Percentiles rank a stretch among this genome's conserved stretches.
Conservation (phyloP, 2,797 vertebrate species). For the Euthynnus affinis region DNA sequence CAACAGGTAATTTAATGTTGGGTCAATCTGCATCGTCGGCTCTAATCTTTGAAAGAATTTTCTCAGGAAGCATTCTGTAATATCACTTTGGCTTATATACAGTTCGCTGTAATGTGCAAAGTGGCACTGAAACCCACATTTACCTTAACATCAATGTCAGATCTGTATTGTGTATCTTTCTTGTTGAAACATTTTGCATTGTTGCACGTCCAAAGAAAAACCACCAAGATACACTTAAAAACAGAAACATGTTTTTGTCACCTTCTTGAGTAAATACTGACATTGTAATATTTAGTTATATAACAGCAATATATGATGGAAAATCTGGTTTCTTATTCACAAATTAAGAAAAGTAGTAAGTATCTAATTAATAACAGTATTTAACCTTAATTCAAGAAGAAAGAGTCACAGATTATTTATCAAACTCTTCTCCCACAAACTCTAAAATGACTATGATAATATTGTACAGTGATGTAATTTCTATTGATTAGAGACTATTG, state of each 20-base stretch:
- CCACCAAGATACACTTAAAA: background rate
- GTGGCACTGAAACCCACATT: too few species aligned
- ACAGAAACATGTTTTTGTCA: background rate
- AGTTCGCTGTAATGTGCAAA: background rate
- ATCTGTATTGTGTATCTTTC: background rate
- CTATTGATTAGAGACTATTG: too few species aligned
- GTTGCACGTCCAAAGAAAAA: too few species aligned
- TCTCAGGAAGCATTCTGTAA: slow-evolving; percentile 2
- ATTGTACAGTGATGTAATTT: background rate
- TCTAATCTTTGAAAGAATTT: slow-evolving; percentile 34
- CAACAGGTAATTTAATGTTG: slow-evolving; percentile 39
- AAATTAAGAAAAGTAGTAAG: too few species aligned
- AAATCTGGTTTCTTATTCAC: background rate
- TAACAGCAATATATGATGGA: background rate
- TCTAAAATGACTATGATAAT: too few species aligned
- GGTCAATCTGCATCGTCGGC: slow-evolving; percentile 16
- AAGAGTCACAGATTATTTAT: background rate
- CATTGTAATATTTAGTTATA: background rate
- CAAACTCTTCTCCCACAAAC: background rate
- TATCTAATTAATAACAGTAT: too few species aligned
- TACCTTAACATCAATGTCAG: background rate
- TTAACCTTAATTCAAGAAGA: background rate
- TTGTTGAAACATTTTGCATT: background rate
- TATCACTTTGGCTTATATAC: background rate
- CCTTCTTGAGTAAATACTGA: background rate